Percentiles rank a stretch among this genome's conserved stretches.
Evolutionary conservation across 1,140 invertebrate genomes (phyloP).

Genomic region (Drosophila funebris): DNA sequence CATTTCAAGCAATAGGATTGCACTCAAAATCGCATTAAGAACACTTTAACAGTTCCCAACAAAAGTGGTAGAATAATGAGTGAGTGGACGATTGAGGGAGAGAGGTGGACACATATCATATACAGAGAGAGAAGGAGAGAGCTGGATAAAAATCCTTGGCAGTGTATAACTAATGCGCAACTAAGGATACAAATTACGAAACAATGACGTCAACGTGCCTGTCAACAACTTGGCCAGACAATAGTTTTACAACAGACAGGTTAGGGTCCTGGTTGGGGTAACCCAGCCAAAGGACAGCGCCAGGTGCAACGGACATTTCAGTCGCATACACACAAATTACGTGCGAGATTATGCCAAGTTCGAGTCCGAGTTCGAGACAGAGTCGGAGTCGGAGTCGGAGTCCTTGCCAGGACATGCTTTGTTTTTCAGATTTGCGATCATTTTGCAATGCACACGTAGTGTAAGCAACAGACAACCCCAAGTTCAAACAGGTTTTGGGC

Average conservation of each 20-base stretch:
- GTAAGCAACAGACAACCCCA: slow-evolving; percentile 21
- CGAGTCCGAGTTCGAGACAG: slow-evolving; percentile 11
- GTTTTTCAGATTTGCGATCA: slow-evolving; percentile 23
- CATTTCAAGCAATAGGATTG: slow-evolving; percentile 1
- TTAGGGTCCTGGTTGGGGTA: neutral
- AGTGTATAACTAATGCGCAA: slow-evolving; percentile 73
- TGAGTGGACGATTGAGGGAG: neutral
- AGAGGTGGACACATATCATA: neutral
- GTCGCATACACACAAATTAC: slow-evolving; percentile 80
- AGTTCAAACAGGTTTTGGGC: slow-evolving; percentile 6
- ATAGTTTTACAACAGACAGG: slow-evolving; percentile 66
- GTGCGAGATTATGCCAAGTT: slow-evolving; percentile 67
- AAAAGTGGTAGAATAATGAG: slow-evolving; percentile 12
- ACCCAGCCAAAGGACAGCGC: slow-evolving; percentile 31
- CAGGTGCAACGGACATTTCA: slow-evolving; percentile 78
- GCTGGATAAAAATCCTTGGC: slow-evolving; percentile 13
- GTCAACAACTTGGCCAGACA: slow-evolving; percentile 79
- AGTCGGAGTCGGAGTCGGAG: neutral
- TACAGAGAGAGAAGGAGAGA: neutral
- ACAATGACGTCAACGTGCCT: slow-evolving; percentile 81
- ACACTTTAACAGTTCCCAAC: slow-evolving; percentile 33
- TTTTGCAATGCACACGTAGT: slow-evolving; percentile 30
- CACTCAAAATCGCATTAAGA: slow-evolving; percentile 43
- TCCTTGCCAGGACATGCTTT: slow-evolving; percentile 6
- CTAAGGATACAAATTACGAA: slow-evolving; percentile 81